Evolutionary conservation across 2,797 vertebrate species (phyloP), one percentile per base, ranked within the genome.

Genomic region (Acrocephalus scirpaceus): DNA sequence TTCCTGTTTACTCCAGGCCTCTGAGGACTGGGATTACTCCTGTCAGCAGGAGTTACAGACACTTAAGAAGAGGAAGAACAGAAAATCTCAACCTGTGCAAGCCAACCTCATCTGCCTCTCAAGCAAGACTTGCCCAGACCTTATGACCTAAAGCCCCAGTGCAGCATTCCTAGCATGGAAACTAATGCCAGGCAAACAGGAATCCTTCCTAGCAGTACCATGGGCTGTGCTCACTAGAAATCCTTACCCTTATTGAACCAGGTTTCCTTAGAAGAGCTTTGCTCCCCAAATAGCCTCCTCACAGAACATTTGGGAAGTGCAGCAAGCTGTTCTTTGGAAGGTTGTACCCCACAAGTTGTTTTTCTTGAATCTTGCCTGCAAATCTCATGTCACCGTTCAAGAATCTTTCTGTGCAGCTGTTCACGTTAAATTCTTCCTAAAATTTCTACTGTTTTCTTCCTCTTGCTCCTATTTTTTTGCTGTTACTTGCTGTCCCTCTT

Each of bases 51-150:
- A 85, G 42, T 85, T 80, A 86, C 78, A 81, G 53, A 56, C 22
- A 51, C 25, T 74, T 72, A 82, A 91, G 71, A 86, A 69, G n/a
- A 50, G n/a, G 64, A 80, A 86, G 65, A 96, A 48, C n/a, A 60
- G 45, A 78, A 88, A 86, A 81, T 25, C 60, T 67, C 36, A 92
- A 34, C 53, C 64, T 54, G 50, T 30, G 27, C 3, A 4, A 69
- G 36, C 47, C 32, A 51, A 20, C 32, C 21, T 74, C 42, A 27
- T 17, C 53, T 80, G 50, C 15, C 57, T 85, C 34, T 60, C 85
- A 76, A 16, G n/a, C 22, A n/a, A 45, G 29, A 6, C 53, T 61
- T 67, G 44, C 29, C 40, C 62, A 57, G 45, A 42, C 23, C 42
- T 67, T 22, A 14, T 4, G 16, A 50, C 29, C 73, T 58, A 21